These are phyloP conservation scores for Elmis aenea DNA, from an alignment of 2,888 invertebrate genomes.

Conservation along the genomic window DNA sequence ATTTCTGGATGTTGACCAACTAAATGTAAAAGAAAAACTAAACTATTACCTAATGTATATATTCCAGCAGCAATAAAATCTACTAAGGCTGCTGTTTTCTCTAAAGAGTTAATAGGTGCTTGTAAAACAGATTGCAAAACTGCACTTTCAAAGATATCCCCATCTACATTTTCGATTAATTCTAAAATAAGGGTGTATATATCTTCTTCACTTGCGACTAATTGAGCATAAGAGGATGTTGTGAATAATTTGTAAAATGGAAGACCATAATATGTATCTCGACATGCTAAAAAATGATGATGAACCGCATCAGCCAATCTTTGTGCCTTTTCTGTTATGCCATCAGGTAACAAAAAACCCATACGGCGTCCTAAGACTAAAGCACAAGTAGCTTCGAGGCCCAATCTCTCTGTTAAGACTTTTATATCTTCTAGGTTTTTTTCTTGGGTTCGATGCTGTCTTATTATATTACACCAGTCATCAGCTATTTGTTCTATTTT, in stretches of 20 bases:
- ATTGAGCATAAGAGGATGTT: conserved; percentile 65
- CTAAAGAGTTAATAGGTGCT: conserved; percentile 68
- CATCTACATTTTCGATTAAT: conserved; percentile 64
- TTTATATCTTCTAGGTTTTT: conserved; percentile 60
- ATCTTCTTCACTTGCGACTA: conserved; percentile 69
- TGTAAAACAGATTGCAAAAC: conserved; percentile 72
- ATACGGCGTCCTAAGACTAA: conserved; percentile 73
- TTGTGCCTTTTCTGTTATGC: conserved; percentile 51
- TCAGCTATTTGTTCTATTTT: conserved; percentile 70
- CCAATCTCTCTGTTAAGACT: conserved; percentile 70
- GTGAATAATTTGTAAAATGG: conserved; percentile 78
- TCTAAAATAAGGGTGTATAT: conserved; percentile 74
- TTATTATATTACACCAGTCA: conserved; percentile 67
- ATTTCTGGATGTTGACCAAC: conserved; percentile 64
- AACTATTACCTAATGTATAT: conserved; percentile 79
- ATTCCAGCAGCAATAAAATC: conserved; percentile 79
- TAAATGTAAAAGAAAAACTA: conserved; percentile 71
- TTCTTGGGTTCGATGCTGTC: conserved; percentile 49
- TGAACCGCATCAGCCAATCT: conserved; percentile 69
- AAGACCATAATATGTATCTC: conserved; percentile 77
- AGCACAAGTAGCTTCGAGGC: conserved; percentile 75
- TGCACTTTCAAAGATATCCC: conserved; percentile 56
- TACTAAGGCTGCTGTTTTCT: conserved; percentile 79
- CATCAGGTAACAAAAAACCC: conserved; percentile 57
- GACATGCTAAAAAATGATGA: conserved; percentile 69